phyloP scores from a whole-genome alignment of 1,140 invertebrate genomes.

The Aporrectodea caliginosa region DNA sequence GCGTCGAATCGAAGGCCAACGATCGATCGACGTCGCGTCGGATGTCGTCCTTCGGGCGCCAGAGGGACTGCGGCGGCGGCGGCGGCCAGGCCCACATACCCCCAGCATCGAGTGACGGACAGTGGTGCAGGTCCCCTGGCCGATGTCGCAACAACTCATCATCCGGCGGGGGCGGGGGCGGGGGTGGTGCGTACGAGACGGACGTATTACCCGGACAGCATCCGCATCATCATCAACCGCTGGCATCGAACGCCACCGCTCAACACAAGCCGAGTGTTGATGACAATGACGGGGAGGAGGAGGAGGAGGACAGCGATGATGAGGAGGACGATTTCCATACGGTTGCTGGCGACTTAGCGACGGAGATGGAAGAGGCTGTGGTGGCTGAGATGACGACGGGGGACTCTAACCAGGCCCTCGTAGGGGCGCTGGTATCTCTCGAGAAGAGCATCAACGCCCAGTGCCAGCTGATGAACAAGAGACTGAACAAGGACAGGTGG shows the following conservation, averaged over 20 bases:
- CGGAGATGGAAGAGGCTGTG: not conserved
- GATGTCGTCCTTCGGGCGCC: not conserved
- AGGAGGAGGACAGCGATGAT: not conserved
- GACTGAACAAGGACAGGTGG: not conserved
- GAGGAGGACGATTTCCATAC: conserved; percentile 1
- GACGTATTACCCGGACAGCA: not conserved
- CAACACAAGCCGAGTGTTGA: too few species aligned
- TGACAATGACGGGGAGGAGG: not conserved
- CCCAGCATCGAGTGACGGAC: not conserved
- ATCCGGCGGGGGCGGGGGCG: not conserved
- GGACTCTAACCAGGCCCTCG: not conserved
- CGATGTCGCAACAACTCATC: too few species aligned
- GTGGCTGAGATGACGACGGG: not conserved
- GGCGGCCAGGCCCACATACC: too few species aligned
- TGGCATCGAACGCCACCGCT: not conserved
- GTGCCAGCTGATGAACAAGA: conserved; percentile 15
- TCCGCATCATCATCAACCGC: not conserved
- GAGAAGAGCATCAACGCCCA: conserved; percentile 12
- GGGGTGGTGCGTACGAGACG: not conserved
- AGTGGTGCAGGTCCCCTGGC: not conserved
- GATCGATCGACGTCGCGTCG: not conserved
- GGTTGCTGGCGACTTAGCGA: not conserved
- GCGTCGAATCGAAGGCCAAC: not conserved
- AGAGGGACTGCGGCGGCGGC: not conserved
- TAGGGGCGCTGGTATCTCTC: not conserved